Evolutionary conservation across 2,888 invertebrate species (phyloP).

Genomic region (Automeris io): DNA sequence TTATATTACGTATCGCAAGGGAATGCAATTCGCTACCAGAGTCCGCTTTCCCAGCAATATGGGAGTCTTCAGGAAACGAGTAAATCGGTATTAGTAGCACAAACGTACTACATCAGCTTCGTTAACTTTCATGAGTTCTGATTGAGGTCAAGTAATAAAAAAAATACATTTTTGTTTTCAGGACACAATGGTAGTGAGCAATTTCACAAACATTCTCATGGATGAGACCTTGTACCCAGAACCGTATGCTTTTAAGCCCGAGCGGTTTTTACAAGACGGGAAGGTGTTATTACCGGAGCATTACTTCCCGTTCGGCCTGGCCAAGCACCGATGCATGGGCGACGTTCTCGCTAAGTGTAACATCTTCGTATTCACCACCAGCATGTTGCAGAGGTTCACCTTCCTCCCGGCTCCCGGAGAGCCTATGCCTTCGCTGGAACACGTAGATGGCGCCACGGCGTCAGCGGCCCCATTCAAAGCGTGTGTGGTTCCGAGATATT

Average conservation of each 20-base stretch:
- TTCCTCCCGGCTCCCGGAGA: conserved; percentile 81
- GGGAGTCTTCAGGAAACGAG: no score
- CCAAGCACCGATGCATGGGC: conserved; percentile 89
- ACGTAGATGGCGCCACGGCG: conserved; percentile 87
- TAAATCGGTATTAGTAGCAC: no score
- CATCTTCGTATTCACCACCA: conserved; percentile 85
- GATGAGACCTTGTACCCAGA: conserved; percentile 81
- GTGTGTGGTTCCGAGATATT: conserved; percentile 61
- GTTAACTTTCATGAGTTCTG: no score
- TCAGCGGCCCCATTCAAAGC: conserved; percentile 85
- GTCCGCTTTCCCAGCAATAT: no score
- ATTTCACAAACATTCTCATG: conserved; percentile 84
- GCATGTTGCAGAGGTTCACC: conserved; percentile 84
- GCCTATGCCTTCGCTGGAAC: conserved; percentile 79
- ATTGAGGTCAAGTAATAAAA: no score
- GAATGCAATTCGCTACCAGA: no score
- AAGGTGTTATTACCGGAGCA: conserved; percentile 80
- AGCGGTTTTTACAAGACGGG: conserved; percentile 81
- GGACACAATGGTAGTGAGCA: conserved; percentile 89
- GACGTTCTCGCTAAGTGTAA: conserved; percentile 85
- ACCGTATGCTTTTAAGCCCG: conserved; percentile 84
- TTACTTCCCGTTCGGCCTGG: conserved; percentile 87
- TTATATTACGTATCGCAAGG: not conserved
- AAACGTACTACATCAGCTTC: no score
- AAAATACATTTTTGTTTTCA: conserved; percentile 33